These are phyloP conservation scores for Tenebrio molitor DNA, from an alignment of 1,140 invertebrate species.

Conservation along the genomic window DNA sequence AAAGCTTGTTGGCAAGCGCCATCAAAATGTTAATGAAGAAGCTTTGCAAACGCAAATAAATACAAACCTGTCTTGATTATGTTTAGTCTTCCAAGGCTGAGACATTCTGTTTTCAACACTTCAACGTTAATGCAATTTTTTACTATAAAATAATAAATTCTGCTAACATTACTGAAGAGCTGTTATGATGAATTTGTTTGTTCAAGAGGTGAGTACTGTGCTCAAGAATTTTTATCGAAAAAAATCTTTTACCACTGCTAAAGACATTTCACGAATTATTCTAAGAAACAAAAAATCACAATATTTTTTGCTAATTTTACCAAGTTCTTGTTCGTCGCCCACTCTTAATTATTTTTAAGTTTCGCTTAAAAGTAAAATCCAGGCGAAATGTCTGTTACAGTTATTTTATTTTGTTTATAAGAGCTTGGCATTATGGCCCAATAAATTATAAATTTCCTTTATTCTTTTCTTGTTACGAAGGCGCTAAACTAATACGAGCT, in stretches of 20 bases:
- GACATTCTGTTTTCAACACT: neutral
- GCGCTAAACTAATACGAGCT: neutral
- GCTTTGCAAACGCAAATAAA: neutral
- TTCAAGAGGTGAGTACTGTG: too few relatives aligned
- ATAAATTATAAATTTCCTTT: constrained; percentile 29
- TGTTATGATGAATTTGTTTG: too few relatives aligned
- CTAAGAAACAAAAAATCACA: too few relatives aligned
- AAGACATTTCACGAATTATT: too few relatives aligned
- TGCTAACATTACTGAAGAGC: too few relatives aligned
- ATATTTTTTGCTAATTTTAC: too few relatives aligned
- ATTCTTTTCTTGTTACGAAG: constrained; percentile 1
- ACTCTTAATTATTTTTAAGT: neutral
- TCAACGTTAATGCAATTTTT: too few relatives aligned
- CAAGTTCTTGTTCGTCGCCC: too few relatives aligned
- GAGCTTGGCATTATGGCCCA: constrained; percentile 9
- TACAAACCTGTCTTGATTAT: neutral
- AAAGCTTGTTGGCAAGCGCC: constrained; percentile 4
- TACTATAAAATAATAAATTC: too few relatives aligned
- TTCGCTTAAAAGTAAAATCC: neutral
- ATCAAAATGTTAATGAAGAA: constrained; percentile 16
- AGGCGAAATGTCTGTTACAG: neutral
- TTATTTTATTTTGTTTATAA: constrained; percentile 6
- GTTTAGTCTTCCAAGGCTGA: neutral
- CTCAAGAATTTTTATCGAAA: too few relatives aligned
- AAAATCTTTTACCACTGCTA: too few relatives aligned